These are phyloP conservation scores for Caprella mutica DNA, from an alignment of 2,888 invertebrate genomes.

Conservation along the genomic window DNA sequence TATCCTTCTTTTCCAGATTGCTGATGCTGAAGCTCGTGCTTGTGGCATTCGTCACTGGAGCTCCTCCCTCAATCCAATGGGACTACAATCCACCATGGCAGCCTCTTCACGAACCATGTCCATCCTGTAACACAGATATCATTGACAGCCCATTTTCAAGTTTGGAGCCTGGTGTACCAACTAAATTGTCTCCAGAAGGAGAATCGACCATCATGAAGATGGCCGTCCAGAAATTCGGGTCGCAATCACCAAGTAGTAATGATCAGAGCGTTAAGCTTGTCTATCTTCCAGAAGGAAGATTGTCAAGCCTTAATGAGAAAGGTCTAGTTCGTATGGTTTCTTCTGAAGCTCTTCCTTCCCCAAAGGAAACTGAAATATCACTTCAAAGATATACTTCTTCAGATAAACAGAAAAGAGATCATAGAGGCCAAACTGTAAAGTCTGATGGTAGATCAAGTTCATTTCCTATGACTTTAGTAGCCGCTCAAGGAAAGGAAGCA, in stretches of 20 bases:
- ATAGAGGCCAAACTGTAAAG: slow-evolving; percentile 9
- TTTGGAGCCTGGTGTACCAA: slow-evolving; percentile 4
- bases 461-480: slow-evolving; percentile 23
- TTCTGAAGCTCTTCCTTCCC: slow-evolving; percentile 4
- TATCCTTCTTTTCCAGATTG: no score
- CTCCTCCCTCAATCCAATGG: background rate
- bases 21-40: no score
- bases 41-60: no score
- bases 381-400: slow-evolving; percentile 7
- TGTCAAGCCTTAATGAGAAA: slow-evolving; percentile 14
- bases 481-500: slow-evolving; percentile 21
- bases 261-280: slow-evolving; percentile 22
- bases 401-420: slow-evolving; percentile 28
- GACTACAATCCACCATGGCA: slow-evolving; percentile 11
- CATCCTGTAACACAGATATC: slow-evolving; percentile 11
- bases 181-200: slow-evolving; percentile 1
- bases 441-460: slow-evolving; percentile 8
- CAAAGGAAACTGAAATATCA: background rate
- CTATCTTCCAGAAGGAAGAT: slow-evolving; percentile 26
- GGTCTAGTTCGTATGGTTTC: slow-evolving; percentile 14
- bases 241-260: no score
- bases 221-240: background rate
- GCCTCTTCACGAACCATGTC: slow-evolving; percentile 19
- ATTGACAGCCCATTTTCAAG: background rate
- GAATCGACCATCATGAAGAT: slow-evolving; percentile 5